These are phyloP conservation scores for Macroglossus sobrinus DNA, from an alignment of 2,113 vertebrate genomes.

Conservation along the genomic window DNA sequence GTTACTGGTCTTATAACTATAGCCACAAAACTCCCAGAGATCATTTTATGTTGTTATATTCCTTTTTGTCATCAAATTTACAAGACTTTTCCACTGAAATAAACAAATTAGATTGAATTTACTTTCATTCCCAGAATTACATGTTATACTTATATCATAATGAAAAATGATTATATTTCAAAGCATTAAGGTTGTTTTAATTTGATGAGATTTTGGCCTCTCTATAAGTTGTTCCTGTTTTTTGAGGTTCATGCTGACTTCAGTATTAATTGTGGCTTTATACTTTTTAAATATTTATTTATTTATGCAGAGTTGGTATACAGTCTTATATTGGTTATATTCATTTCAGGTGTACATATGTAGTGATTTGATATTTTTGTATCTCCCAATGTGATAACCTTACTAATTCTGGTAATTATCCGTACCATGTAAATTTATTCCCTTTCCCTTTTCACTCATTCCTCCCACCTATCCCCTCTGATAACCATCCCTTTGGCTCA, in stretches of 20 bases:
- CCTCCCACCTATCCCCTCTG: too few species aligned
- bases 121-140: not conserved
- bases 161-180: conserved; percentile 19
- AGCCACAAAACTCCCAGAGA: not conserved
- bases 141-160: not conserved
- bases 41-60: not conserved
- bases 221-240: not conserved
- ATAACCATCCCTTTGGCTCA: too few species aligned
- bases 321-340: too few species aligned
- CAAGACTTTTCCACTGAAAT: not conserved
- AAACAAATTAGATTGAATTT: conserved; percentile 28
- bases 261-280: not conserved
- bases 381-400: too few species aligned
- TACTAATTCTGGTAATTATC: too few species aligned
- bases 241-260: not conserved
- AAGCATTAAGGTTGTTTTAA: not conserved
- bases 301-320: too few species aligned
- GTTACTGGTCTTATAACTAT: not conserved
- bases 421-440: too few species aligned
- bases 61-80: conserved; percentile 10
- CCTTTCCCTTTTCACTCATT: too few species aligned
- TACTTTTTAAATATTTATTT: not conserved
- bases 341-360: too few species aligned
- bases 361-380: too few species aligned
- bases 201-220: not conserved